phyloP scores from a whole-genome alignment of 2,888 invertebrate genomes.

The Marronus borbonicus region DNA sequence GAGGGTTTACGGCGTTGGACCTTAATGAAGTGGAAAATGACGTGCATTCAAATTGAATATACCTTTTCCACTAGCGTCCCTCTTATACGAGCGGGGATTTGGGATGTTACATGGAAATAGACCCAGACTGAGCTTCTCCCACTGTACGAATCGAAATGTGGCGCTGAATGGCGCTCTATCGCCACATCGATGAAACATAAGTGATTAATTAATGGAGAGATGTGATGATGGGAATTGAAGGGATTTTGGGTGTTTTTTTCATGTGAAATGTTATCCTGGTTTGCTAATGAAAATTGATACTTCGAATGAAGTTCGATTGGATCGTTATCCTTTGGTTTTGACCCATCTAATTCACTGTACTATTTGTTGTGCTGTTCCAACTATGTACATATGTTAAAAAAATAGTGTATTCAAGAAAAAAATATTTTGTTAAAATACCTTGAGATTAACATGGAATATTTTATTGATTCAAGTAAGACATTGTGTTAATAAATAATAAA shows the following conservation, averaged over 20 bases:
- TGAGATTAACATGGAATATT: too few relatives aligned
- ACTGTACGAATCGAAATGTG: not conserved
- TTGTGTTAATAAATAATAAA: too few relatives aligned
- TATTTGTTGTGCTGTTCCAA: too few relatives aligned
- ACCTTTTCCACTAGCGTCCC: slow-evolving; percentile 18
- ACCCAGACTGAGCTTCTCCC: too few relatives aligned
- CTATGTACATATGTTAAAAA: too few relatives aligned
- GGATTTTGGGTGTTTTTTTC: not conserved
- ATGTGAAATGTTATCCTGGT: not conserved
- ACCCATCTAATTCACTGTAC: too few relatives aligned
- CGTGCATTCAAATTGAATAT: slow-evolving; percentile 43
- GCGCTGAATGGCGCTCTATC: not conserved
- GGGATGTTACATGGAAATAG: not conserved
- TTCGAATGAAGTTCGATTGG: too few relatives aligned
- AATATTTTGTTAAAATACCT: too few relatives aligned
- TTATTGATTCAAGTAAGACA: too few relatives aligned
- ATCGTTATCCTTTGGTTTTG: too few relatives aligned
- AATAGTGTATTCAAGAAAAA: too few relatives aligned
- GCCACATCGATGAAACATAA: slow-evolving; percentile 4
- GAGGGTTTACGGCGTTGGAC: slow-evolving; percentile 33
- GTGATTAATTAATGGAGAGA: slow-evolving; percentile 21
- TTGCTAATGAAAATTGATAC: not conserved
- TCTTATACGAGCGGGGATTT: not conserved
- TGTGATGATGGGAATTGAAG: not conserved
- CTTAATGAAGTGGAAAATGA: slow-evolving; percentile 44